Base-by-base conservation (phyloP, 2,113 vertebrate genomes). In the Nicator chloris region DNA sequence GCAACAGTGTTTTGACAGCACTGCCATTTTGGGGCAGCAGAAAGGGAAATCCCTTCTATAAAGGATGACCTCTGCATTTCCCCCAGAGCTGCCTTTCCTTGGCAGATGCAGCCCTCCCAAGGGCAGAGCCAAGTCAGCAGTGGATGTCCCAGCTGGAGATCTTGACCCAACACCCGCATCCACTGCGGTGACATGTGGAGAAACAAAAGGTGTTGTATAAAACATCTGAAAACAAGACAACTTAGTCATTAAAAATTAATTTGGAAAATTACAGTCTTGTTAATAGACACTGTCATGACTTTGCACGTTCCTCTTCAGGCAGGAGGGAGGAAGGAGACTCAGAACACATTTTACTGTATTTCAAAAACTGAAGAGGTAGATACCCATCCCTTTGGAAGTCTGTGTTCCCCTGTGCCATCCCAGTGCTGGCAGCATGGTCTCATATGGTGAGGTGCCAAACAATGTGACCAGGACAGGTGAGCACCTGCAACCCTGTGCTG, bases 231-330 rank as follows among this genome's bases (percentile, higher is more conserved):
- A 96, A 91, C 73, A 92, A 80, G 92, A 96, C 77, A 94, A 94
- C 95, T 94, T 85, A 94, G 80, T 80, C 66, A 95, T 97, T 96
- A 97, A 97, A 95, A 95, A 95, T 91, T 96, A 96, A 97, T 96
- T 95, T 54, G 56, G 91, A 72, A 96, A 96, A 97, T 96, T 97
- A 92, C 51, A 79, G 59, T 63, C 88, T 87, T 64, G 77, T 72
- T 96, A 97, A 97, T 70, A 91, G 85, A 64, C 1, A 3, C 27
- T 1, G 10, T 60, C 30, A 21, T 8, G n/a, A 72, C 80, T 91
- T 82, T 61, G 42, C 73, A 24, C 0, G 7, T 44, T 77, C 65
- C 37, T 76, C 71, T 42, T 30, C 37, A 57, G 63, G 90, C 70
- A 87, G 72, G 50, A 80, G 63, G 69, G 50, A 92, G n/a, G 50